A percentile compares a stretch with the other conserved stretches of the same genome.
Conservation (phyloP, 2,888 invertebrate genomes). For the Adelphocoris suturalis region DNA sequence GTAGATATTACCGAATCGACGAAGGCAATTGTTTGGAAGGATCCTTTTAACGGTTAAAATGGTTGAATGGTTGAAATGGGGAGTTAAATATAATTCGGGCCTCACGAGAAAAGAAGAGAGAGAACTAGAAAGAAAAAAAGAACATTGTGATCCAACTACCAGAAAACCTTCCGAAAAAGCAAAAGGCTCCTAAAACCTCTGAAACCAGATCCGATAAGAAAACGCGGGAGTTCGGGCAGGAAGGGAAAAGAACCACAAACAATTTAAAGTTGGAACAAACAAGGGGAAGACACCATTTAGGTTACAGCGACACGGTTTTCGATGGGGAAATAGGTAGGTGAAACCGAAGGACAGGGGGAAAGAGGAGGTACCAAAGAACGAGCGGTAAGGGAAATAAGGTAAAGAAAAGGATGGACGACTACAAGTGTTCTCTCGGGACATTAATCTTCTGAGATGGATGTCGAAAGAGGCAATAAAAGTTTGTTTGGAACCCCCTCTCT, state of each 20-base stretch:
- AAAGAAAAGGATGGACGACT: neutral
- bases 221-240: neutral
- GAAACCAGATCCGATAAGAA: neutral
- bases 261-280: slow-evolving; percentile 36
- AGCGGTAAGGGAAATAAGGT: slow-evolving; percentile 39
- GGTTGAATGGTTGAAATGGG: neutral
- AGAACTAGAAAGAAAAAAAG: neutral
- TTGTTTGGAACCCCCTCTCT: slow-evolving; percentile 10
- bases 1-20: no score
- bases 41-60: neutral
- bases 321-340: neutral
- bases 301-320: slow-evolving; percentile 8
- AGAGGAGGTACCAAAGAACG: neutral
- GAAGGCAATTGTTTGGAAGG: neutral
- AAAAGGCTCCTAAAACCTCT: neutral
- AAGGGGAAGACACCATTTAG: slow-evolving; percentile 18
- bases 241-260: slow-evolving; percentile 21
- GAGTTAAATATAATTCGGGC: neutral
- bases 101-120: neutral
- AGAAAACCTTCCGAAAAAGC: neutral
- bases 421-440: slow-evolving; percentile 44
- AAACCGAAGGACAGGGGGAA: neutral
- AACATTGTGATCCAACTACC: neutral
- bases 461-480: slow-evolving; percentile 45
- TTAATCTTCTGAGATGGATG: slow-evolving; percentile 49